Conservation (phyloP, 2,113 vertebrate genomes). For the Cheilinus undulatus region DNA sequence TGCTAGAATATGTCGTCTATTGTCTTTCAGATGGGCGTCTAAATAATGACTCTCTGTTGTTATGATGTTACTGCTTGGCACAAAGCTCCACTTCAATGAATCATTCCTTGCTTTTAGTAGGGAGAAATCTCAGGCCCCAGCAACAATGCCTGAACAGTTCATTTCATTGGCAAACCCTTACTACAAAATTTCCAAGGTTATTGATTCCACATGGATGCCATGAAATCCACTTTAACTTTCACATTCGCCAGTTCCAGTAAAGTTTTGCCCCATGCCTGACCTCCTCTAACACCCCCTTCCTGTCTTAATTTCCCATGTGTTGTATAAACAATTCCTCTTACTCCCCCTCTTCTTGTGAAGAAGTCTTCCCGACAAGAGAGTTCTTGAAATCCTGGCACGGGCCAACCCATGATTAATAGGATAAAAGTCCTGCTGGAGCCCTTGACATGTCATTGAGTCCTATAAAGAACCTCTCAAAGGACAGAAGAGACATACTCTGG, state of each 20-base stretch:
- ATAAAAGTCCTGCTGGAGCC: constrained; percentile 19
- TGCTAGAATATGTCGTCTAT: neutral
- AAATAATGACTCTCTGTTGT: neutral
- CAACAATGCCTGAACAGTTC: neutral
- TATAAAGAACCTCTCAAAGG: constrained; percentile 15
- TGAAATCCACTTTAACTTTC: neutral
- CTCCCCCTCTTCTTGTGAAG: neutral
- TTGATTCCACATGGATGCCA: neutral
- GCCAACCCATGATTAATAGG: constrained; percentile 6
- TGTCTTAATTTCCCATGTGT: neutral
- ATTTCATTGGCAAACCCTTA: neutral
- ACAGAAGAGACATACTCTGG: neutral
- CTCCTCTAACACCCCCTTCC: neutral
- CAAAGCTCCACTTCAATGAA: constrained; percentile 3
- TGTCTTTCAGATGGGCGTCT: neutral
- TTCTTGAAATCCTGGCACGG: neutral
- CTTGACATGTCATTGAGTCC: constrained; percentile 19
- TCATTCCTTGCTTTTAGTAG: neutral
- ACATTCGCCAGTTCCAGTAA: neutral
- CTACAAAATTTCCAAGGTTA: neutral
- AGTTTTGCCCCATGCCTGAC: neutral
- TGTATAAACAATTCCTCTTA: neutral
- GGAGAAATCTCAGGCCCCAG: neutral
- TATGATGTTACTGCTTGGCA: constrained; percentile 5
- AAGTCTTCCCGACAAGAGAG: neutral